Evolutionary conservation across 92 coral and sea anemone species (phyloP).

Genomic region (Siderastrea siderea): DNA sequence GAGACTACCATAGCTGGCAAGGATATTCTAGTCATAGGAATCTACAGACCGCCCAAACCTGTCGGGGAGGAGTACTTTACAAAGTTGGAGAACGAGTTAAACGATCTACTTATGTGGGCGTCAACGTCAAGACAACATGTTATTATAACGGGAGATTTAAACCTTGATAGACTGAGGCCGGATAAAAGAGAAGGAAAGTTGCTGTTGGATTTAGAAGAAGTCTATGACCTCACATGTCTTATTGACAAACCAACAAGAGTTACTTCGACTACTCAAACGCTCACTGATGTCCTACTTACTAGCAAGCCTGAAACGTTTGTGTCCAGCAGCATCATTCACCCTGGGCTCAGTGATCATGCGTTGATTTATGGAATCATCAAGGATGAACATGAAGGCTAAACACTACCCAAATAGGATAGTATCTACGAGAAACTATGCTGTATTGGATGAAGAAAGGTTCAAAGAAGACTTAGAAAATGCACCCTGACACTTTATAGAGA

Average conservation of each 20-base stretch:
- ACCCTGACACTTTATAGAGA: not conserved
- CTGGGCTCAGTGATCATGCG: not conserved
- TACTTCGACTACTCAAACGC: constrained; percentile 42
- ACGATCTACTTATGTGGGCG: constrained; percentile 22
- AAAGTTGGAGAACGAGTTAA: constrained; percentile 18
- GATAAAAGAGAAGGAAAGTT: constrained; percentile 48
- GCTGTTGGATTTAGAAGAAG: constrained; percentile 44
- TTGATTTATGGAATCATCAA: too few relatives aligned
- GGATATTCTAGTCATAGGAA: constrained; percentile 3
- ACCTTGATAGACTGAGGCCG: constrained; percentile 31
- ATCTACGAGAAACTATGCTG: constrained; percentile 5
- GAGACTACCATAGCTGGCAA: constrained; percentile 30
- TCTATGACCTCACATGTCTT: constrained; percentile 42
- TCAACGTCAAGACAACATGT: constrained; percentile 14
- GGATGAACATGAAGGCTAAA: too few relatives aligned
- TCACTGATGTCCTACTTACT: constrained; percentile 44
- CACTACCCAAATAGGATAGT: not conserved
- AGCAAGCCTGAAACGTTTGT: not conserved
- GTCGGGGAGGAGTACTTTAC: constrained; percentile 11
- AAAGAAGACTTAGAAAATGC: constrained; percentile 4
- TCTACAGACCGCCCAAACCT: constrained; percentile 31
- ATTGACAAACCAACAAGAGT: constrained; percentile 43
- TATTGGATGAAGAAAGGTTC: constrained; percentile 3
- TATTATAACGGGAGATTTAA: constrained; percentile 24
- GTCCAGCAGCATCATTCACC: not conserved